Conservation (phyloP, 2,113 vertebrate genomes). For the Etheostoma cragini region DNA sequence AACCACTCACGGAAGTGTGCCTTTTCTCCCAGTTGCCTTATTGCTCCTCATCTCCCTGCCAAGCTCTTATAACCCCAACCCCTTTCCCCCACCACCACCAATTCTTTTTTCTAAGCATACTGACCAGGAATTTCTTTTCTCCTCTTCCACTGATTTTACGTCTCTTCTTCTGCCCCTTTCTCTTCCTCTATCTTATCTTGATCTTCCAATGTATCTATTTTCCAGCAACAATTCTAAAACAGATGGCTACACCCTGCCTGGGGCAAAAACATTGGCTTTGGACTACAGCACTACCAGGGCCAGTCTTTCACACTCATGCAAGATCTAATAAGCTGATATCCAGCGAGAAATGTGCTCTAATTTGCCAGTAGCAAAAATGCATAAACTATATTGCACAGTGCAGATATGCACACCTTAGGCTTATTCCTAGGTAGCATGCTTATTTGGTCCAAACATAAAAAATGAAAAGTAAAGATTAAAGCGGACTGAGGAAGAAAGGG, state of each 20-base stretch:
- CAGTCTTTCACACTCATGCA: slow-evolving; percentile 68
- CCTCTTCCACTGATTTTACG: slow-evolving; percentile 29
- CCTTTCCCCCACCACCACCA: neutral
- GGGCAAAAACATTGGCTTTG: slow-evolving; percentile 79
- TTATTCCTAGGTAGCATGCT: slow-evolving; percentile 69
- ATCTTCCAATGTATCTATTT: slow-evolving; percentile 76
- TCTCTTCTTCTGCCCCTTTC: slow-evolving; percentile 15
- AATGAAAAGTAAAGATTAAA: slow-evolving; percentile 55
- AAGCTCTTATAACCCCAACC: slow-evolving; percentile 31
- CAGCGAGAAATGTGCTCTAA: slow-evolving; percentile 60
- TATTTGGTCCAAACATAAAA: slow-evolving; percentile 60
- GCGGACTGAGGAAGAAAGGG: slow-evolving; percentile 26
- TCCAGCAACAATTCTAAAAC: slow-evolving; percentile 77
- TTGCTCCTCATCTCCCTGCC: slow-evolving; percentile 51
- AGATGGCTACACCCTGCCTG: slow-evolving; percentile 81
- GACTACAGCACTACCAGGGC: slow-evolving; percentile 68
- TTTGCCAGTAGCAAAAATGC: slow-evolving; percentile 73
- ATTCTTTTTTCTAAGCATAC: slow-evolving; percentile 5
- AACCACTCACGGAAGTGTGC: slow-evolving; percentile 42
- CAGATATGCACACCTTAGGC: slow-evolving; percentile 77
- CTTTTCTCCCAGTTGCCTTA: slow-evolving; percentile 49
- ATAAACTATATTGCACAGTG: slow-evolving; percentile 70
- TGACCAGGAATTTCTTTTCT: slow-evolving; percentile 59
- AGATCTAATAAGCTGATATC: slow-evolving; percentile 80
- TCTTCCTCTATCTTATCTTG: slow-evolving; percentile 67